Conservation (phyloP, 2,888 invertebrate species). For the Acanthacorydalis orientalis region DNA sequence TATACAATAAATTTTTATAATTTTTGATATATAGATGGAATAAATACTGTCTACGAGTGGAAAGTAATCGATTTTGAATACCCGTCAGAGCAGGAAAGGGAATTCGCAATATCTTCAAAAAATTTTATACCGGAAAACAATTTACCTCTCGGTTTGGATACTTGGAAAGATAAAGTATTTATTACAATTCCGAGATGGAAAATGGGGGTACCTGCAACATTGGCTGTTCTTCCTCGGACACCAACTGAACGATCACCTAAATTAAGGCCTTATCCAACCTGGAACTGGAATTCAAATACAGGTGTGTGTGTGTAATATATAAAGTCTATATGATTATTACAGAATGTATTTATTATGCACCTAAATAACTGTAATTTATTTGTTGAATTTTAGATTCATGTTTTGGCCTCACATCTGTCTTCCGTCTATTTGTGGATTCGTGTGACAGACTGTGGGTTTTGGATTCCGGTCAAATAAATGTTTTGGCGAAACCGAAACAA, state of each 20-base stretch:
- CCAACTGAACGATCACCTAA: conserved; percentile 38
- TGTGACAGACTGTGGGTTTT: conserved; percentile 67
- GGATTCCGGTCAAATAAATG: conserved; percentile 61
- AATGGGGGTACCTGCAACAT: conserved; percentile 54
- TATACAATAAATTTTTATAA: not conserved
- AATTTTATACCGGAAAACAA: conserved; percentile 55
- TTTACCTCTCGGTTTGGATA: conserved; percentile 56
- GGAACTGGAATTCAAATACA: conserved; percentile 39
- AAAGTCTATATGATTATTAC: too few species aligned
- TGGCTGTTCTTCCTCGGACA: conserved; percentile 45
- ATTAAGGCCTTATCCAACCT: conserved; percentile 57
- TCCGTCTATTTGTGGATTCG: conserved; percentile 52
- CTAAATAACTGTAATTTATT: not conserved
- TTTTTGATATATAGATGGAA: conserved; percentile 26
- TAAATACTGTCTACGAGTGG: conserved; percentile 54
- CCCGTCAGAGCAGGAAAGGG: conserved; percentile 36
- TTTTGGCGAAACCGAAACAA: conserved; percentile 46
- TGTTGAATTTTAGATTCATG: conserved; percentile 32
- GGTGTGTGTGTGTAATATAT: not conserved
- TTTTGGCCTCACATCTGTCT: conserved; percentile 56
- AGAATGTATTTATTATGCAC: too few species aligned
- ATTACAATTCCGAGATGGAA: conserved; percentile 64
- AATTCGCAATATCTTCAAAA: conserved; percentile 37
- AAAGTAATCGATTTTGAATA: conserved; percentile 57
- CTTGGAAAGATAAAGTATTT: conserved; percentile 49